These are phyloP conservation scores for Origma solitaria DNA, from an alignment of 2,113 vertebrate genomes.

Conservation along the genomic window DNA sequence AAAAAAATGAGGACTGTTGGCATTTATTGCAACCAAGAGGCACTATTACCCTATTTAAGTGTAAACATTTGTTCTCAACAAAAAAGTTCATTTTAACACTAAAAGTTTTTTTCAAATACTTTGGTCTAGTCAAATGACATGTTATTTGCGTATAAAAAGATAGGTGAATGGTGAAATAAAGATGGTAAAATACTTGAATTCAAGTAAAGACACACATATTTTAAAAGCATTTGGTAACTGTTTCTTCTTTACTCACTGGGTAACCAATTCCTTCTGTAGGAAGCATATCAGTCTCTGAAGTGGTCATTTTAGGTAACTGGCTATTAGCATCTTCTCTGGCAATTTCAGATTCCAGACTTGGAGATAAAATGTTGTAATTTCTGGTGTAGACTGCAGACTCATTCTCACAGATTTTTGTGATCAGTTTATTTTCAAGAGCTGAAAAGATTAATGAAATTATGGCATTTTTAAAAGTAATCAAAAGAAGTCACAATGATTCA, in stretches of 20 bases:
- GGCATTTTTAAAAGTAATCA: not conserved
- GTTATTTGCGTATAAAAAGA: not conserved
- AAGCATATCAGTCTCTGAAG: not conserved
- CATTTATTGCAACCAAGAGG: not conserved
- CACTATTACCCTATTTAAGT: not conserved
- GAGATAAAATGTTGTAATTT: constrained; percentile 21
- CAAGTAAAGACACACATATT: not conserved
- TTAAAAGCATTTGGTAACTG: not conserved
- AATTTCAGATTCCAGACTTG: constrained; percentile 7
- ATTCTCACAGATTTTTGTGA: constrained; percentile 77
- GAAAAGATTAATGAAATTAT: constrained; percentile 11
- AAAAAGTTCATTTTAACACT: not conserved
- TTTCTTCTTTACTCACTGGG: constrained; percentile 40
- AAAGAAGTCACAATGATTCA: not conserved
- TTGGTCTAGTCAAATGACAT: not conserved
- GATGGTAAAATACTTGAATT: not conserved
- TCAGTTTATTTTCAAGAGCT: constrained; percentile 77
- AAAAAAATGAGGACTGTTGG: not conserved
- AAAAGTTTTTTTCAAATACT: not conserved
- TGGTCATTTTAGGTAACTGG: not conserved
- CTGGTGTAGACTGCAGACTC: constrained; percentile 47
- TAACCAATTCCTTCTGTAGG: not conserved
- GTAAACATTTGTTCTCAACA: not conserved
- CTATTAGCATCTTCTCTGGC: not conserved
- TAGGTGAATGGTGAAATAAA: not conserved